Base-by-base conservation (phyloP, 37 sponge, comb jelly and placozoan genomes). In the Dysidea cf. avara region DNA sequence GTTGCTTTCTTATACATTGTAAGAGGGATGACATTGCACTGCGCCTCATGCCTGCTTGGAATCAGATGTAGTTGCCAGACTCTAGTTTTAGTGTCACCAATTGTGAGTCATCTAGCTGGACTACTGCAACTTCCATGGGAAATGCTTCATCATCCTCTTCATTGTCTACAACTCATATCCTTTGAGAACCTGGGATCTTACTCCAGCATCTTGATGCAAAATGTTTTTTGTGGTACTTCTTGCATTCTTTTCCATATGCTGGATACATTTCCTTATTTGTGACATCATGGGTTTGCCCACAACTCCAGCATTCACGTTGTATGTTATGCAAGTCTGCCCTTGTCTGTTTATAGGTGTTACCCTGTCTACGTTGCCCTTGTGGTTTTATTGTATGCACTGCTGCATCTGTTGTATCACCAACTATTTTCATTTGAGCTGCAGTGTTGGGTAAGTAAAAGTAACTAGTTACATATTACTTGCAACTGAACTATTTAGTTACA, bases 31-130 rank as follows among this genome's bases (percentile, higher is more conserved):
- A 77, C 78, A 77, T 66, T 66, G 46, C 71, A 80, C 72, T 80
- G 81, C 3, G 79, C 69, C 1, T 62, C 68, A 59, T 77, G 56
- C 67, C 68, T 22, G 40, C 67, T 47, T 79, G 81, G 37, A 80
- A 80, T 7, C 72, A 38, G 22, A 71, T 1, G 72, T 54, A 71
- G 56, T 62, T 79, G 13, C 65, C 55, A 50, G 52, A 46, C 32
- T 80, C 72, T 21, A 70, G 71, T 33, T 60, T 51, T 18, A 70
- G 55, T 1, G 81, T 81, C 9, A 81, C 57, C 0, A 71, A 22
- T 57, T 81, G 71, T 14, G 81, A 71, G 66, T 81, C 81, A 25
- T 81, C 73, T 7, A 56, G 21, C 17, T 7, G 29, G 6, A 18
- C 1, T 26, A 12, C 33, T 53, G 43, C 1, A 2, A 34, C 32